A percentile compares a stretch with the other conserved stretches of the same genome.
phyloP scores from a whole-genome alignment of 2,888 invertebrate species.

The Drosophila infuscata region DNA sequence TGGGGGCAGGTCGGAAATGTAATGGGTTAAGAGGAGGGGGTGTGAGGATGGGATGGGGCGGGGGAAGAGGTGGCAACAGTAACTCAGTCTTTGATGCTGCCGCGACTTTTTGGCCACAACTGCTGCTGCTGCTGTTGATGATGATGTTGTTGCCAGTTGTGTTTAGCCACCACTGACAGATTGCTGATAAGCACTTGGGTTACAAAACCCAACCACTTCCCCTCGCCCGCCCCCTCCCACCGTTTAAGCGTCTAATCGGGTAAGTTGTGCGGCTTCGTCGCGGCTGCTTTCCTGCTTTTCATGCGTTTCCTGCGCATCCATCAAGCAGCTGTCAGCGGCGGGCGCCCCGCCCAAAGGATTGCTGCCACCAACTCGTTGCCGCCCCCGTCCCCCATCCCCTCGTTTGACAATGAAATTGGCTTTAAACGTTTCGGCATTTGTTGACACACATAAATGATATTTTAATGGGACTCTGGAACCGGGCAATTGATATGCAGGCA shows the following conservation, averaged over 20 bases:
- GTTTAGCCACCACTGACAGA: constrained; percentile 69
- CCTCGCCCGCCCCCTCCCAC: not conserved
- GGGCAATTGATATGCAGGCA: constrained; percentile 26
- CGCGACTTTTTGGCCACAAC: constrained; percentile 27
- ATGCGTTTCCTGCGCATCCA: constrained; percentile 36
- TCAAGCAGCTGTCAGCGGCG: constrained; percentile 55
- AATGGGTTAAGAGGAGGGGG: not conserved
- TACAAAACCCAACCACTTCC: not conserved
- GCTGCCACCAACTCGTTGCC: constrained; percentile 1
- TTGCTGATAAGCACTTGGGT: constrained; percentile 67
- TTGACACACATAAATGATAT: constrained; percentile 46
- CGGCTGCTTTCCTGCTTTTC: constrained; percentile 17
- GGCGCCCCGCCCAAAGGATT: constrained; percentile 31
- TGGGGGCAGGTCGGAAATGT: not conserved
- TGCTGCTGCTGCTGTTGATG: constrained; percentile 14
- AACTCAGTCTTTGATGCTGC: constrained; percentile 44
- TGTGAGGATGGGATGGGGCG: not conserved
- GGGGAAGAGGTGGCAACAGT: not conserved
- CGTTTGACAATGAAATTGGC: constrained; percentile 52
- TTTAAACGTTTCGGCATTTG: constrained; percentile 38
- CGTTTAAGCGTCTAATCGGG: constrained; percentile 39
- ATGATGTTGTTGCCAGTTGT: constrained; percentile 48
- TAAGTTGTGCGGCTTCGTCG: constrained; percentile 43
- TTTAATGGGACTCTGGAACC: constrained; percentile 8
- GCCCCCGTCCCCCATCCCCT: not conserved